Evolutionary conservation across 2,113 vertebrate genomes (phyloP).

Genomic region (Centropristis striata): DNA sequence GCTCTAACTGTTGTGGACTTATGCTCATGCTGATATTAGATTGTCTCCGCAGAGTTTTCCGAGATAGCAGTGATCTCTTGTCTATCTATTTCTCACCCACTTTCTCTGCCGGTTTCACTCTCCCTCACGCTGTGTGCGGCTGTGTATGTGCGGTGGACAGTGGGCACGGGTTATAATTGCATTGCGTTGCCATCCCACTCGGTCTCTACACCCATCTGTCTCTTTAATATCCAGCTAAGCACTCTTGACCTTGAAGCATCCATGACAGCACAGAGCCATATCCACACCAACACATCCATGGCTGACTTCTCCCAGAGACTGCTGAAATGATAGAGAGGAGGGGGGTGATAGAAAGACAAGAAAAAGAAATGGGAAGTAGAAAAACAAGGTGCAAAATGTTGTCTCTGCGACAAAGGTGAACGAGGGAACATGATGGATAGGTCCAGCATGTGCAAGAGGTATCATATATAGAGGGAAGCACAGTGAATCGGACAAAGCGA

Average conservation of each 20-base stretch:
- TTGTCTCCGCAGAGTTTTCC: slow-evolving; percentile 67
- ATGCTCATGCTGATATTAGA: slow-evolving; percentile 70
- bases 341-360: slow-evolving; percentile 35
- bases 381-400: slow-evolving; percentile 72
- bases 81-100: slow-evolving; percentile 55
- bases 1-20: slow-evolving; percentile 66
- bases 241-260: slow-evolving; percentile 83
- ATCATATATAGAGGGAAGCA: slow-evolving; percentile 39
- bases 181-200: slow-evolving; percentile 74
- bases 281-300: slow-evolving; percentile 50
- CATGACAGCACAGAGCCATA: slow-evolving; percentile 40
- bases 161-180: slow-evolving; percentile 76
- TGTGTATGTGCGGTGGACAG: slow-evolving; percentile 46
- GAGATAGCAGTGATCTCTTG: slow-evolving; percentile 61
- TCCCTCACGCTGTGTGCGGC: not conserved
- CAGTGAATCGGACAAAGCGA: slow-evolving; percentile 61
- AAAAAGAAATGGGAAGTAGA: slow-evolving; percentile 46
- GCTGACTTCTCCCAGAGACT: slow-evolving; percentile 55
- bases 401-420: slow-evolving; percentile 75
- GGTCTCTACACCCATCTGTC: slow-evolving; percentile 75
- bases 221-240: slow-evolving; percentile 82
- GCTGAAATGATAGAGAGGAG: slow-evolving; percentile 33
- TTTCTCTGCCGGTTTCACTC: slow-evolving; percentile 34
- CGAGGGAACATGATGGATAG: slow-evolving; percentile 74
- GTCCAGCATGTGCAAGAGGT: slow-evolving; percentile 16